Percentiles rank a stretch among this genome's conserved stretches.
Conservation (phyloP, 2,797 vertebrate genomes). For the Cercopithecus petaurista region DNA sequence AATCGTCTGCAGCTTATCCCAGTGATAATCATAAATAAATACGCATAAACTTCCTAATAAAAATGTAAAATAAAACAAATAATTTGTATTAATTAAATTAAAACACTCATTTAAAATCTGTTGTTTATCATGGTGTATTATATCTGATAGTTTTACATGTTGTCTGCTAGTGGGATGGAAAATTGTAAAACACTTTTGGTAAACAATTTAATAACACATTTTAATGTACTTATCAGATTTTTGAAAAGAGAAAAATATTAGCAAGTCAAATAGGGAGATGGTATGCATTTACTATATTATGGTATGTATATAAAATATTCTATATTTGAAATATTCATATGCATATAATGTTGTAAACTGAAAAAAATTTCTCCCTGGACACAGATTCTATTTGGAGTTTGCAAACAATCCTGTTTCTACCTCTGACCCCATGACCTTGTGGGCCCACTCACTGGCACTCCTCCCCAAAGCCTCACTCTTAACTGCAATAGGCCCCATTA, state of each 20-base stretch:
- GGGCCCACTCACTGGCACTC: neutral
- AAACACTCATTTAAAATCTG: conserved; percentile 4
- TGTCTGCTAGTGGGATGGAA: neutral
- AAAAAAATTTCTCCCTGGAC: neutral
- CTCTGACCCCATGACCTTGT: neutral
- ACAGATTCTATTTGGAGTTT: neutral
- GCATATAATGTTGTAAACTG: neutral
- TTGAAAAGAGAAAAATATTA: neutral
- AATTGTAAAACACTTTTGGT: neutral
- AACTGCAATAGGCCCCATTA: neutral
- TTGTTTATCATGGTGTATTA: neutral
- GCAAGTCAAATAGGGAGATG: neutral
- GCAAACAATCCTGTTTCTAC: neutral
- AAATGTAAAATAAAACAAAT: neutral
- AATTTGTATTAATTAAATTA: neutral
- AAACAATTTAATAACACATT: neutral
- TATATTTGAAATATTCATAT: neutral
- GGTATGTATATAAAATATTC: neutral
- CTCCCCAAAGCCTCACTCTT: neutral
- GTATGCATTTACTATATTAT: neutral
- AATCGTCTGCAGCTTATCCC: neutral
- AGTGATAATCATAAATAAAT: neutral
- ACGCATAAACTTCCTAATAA: neutral
- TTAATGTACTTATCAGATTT: neutral
- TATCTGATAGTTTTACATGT: neutral